Evolutionary conservation across 1,140 invertebrate genomes (phyloP).

Genomic region (Drosophila arawakana): DNA sequence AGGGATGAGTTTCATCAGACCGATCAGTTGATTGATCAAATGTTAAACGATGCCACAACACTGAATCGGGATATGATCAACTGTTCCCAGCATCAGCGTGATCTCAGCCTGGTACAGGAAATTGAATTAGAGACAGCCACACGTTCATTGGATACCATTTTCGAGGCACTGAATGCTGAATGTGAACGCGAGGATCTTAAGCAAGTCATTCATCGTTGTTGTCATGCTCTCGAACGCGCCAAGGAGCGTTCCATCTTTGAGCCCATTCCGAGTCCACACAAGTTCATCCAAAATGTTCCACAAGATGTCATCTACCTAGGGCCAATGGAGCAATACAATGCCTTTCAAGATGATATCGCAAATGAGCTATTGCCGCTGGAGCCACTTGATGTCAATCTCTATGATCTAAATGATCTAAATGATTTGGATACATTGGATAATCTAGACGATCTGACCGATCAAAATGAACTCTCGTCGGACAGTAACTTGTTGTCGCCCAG

Average conservation of each 20-base stretch:
- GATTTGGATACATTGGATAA: no score
- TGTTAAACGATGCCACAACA: slow-evolving; percentile 41
- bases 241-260: not conserved
- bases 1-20: slow-evolving; percentile 33
- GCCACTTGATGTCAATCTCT: not conserved
- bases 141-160: slow-evolving; percentile 27
- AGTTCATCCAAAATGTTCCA: not conserved
- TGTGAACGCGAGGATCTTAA: slow-evolving; percentile 9
- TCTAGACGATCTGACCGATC: no score
- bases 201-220: slow-evolving; percentile 19
- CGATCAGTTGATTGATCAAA: slow-evolving; percentile 40
- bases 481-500: not conserved
- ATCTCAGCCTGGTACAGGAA: slow-evolving; percentile 46
- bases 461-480: not conserved
- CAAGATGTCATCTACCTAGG: no score
- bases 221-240: slow-evolving; percentile 11
- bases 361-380: not conserved
- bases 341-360: not conserved
- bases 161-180: slow-evolving; percentile 16
- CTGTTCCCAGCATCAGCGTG: slow-evolving; percentile 44
- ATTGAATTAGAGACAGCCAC: slow-evolving; percentile 49
- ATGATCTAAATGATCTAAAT: no score
- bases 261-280: not conserved
- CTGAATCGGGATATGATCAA: slow-evolving; percentile 36
- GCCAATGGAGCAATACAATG: not conserved